Conservation (phyloP, 1,140 invertebrate genomes). For the Papilio polytes region DNA sequence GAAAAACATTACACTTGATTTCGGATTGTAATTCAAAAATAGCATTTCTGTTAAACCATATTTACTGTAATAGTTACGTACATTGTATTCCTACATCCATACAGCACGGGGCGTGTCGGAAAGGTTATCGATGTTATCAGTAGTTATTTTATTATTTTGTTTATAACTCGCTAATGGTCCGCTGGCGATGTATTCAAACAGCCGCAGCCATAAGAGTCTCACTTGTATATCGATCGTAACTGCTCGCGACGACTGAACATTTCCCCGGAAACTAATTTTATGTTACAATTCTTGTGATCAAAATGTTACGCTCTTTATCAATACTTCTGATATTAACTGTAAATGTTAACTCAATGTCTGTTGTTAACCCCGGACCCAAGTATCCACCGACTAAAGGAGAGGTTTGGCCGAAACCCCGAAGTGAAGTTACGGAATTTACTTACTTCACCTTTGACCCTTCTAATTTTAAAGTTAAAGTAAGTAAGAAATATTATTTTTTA, state of each 20-base stretch:
- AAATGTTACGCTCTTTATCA: constrained; percentile 46
- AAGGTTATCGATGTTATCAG: constrained; percentile 39
- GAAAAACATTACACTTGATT: background rate
- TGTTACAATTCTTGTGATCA: background rate
- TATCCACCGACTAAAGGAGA: constrained; percentile 81
- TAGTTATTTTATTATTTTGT: constrained; percentile 20
- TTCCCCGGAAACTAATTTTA: background rate
- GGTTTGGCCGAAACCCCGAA: constrained; percentile 84
- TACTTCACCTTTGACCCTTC: constrained; percentile 69
- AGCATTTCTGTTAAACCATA: background rate
- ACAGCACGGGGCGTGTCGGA: background rate
- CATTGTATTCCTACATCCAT: background rate
- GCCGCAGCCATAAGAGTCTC: constrained; percentile 9
- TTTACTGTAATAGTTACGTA: background rate
- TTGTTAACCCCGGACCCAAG: constrained; percentile 67
- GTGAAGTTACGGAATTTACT: constrained; percentile 60
- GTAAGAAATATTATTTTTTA: constrained; percentile 36
- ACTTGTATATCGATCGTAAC: constrained; percentile 10
- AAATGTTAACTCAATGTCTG: constrained; percentile 47
- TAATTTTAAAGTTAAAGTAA: constrained; percentile 79
- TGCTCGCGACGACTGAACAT: background rate
- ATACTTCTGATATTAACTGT: constrained; percentile 47
- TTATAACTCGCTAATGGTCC: constrained; percentile 25
- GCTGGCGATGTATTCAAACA: background rate
- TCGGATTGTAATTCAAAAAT: background rate